phyloP scores from a whole-genome alignment of 2,113 vertebrate species.

The Gambusia affinis region DNA sequence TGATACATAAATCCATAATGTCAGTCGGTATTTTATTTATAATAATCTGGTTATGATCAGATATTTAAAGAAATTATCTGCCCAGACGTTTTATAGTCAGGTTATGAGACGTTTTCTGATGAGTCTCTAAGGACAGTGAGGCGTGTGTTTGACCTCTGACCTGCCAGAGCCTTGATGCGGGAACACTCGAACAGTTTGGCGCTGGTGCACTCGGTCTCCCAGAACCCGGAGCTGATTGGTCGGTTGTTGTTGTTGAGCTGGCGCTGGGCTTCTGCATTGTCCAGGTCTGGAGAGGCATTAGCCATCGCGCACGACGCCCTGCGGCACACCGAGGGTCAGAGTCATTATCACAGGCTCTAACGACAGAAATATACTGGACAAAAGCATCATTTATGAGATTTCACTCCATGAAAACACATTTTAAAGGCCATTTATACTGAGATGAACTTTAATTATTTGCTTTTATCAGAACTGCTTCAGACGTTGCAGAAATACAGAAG shows the following conservation, averaged over 20 bases:
- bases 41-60: too few species aligned
- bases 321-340: constrained; percentile 4
- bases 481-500: too few species aligned
- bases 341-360: background rate
- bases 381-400: too few species aligned
- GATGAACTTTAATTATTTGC: too few species aligned
- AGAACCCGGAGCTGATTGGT: constrained; percentile 80
- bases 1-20: too few species aligned
- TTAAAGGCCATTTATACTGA: too few species aligned
- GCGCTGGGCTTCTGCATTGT: constrained; percentile 88
- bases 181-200: constrained; percentile 93
- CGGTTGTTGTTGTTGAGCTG: constrained; percentile 89
- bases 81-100: too few species aligned
- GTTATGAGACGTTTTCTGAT: background rate
- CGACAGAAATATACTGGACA: too few species aligned
- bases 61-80: too few species aligned
- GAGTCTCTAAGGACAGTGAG: constrained; percentile 17
- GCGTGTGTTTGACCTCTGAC: constrained; percentile 65
- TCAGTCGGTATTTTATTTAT: too few species aligned
- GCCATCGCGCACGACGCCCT: constrained; percentile 83
- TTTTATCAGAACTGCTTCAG: too few species aligned
- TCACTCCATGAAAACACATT: too few species aligned
- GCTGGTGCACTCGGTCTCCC: constrained; percentile 85
- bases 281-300: constrained; percentile 87
- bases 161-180: constrained; percentile 91